These are phyloP conservation scores for Sorex araneus DNA, from an alignment of 2,113 vertebrate genomes.

Conservation along the genomic window DNA sequence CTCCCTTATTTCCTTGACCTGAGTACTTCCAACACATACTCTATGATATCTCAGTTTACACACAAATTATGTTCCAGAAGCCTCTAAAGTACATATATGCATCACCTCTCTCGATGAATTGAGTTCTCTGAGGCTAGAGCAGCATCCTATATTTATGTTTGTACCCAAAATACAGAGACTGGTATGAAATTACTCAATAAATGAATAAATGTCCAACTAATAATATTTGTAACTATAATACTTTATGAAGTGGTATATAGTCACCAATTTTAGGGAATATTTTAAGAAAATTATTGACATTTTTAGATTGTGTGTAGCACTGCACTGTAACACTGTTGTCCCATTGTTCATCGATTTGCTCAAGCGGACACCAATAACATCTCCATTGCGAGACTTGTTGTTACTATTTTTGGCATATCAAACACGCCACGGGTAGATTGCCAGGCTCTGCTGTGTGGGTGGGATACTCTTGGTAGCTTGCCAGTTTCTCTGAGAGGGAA, in stretches of 20 bases:
- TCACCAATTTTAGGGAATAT: neutral
- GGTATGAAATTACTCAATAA: neutral
- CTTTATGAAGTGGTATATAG: neutral
- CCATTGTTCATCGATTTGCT: no score
- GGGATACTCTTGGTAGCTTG: no score
- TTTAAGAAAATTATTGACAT: neutral
- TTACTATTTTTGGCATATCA: no score
- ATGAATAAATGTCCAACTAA: constrained; percentile 27
- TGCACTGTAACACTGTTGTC: no score
- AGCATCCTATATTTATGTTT: neutral
- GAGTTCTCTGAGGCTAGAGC: neutral
- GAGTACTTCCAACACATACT: neutral
- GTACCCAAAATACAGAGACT: neutral
- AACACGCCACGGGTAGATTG: no score
- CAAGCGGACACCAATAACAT: no score
- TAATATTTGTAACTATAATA: neutral
- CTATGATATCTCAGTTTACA: neutral
- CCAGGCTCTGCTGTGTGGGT: no score
- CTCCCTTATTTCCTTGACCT: neutral
- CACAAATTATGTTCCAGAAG: neutral
- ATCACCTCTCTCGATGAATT: neutral
- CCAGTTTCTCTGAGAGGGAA: no score
- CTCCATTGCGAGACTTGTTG: no score
- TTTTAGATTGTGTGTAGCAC: neutral
- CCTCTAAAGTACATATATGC: neutral